phyloP scores from a whole-genome alignment of 2,888 invertebrate species.

The Habroteleia sp. region DNA sequence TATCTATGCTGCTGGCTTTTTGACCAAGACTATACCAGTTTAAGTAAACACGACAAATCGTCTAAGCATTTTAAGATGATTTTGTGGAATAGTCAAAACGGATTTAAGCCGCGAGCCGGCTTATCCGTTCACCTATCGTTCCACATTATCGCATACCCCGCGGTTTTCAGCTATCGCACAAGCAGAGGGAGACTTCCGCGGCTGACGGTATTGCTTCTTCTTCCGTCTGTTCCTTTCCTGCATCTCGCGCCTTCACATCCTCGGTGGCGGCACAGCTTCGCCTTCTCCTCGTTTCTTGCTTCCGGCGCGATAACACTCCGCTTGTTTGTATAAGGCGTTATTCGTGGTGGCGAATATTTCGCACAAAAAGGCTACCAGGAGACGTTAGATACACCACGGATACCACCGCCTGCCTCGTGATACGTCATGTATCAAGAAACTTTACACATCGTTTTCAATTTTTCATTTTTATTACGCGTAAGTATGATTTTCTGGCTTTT shows the following conservation, averaged over 20 bases:
- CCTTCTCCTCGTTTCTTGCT: conserved; percentile 63
- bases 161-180: conserved; percentile 73
- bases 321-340: conserved; percentile 71
- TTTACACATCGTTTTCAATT: conserved; percentile 49
- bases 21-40: conserved; percentile 7
- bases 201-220: conserved; percentile 67
- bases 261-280: conserved; percentile 57
- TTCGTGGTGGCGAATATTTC: conserved; percentile 62
- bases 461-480: conserved; percentile 51
- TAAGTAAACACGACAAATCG: conserved; percentile 53
- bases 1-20: too few species aligned
- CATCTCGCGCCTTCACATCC: conserved; percentile 41
- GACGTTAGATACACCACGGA: conserved; percentile 54
- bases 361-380: conserved; percentile 55
- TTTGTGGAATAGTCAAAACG: conserved; percentile 49
- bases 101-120: conserved; percentile 57
- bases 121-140: conserved; percentile 71
- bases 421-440: conserved; percentile 45
- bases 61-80: conserved; percentile 61
- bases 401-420: conserved; percentile 21
- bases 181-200: conserved; percentile 58
- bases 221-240: conserved; percentile 63
- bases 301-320: conserved; percentile 71
- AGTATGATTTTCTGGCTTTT: conserved; percentile 45
- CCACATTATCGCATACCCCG: conserved; percentile 76